phyloP scores from a whole-genome alignment of 2,113 vertebrate genomes.

The Saguinus imperator region DNA sequence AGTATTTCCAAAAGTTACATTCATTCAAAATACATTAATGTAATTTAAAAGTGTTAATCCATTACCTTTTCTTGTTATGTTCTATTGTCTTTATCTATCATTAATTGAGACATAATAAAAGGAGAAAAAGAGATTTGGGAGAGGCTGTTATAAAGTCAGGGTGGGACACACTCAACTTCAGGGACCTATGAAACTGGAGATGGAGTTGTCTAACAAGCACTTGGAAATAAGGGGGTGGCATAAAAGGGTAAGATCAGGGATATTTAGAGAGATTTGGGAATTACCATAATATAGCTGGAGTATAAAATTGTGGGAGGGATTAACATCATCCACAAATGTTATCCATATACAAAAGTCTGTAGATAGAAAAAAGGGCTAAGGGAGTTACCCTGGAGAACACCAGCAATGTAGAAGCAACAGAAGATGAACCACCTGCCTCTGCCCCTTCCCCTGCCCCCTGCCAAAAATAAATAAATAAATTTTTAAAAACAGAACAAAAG shows the following conservation, averaged over 20 bases:
- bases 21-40: background rate
- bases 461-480: background rate
- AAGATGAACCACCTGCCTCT: background rate
- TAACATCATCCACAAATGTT: background rate
- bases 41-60: background rate
- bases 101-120: background rate
- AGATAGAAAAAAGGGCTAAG: background rate
- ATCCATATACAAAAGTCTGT: background rate
- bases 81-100: background rate
- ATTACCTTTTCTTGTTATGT: background rate
- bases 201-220: background rate
- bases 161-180: background rate
- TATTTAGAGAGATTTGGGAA: background rate
- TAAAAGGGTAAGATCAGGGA: background rate
- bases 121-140: background rate
- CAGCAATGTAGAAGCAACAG: background rate
- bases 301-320: background rate
- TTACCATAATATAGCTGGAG: background rate
- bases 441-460: too few species aligned
- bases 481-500: background rate
- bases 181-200: background rate
- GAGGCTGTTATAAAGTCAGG: background rate
- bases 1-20: slow-evolving; percentile 6
- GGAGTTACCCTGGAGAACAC: background rate
- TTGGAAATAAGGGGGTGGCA: background rate